These are phyloP conservation scores for Sicus ferrugineus DNA, from an alignment of 2,888 invertebrate genomes.

Conservation along the genomic window DNA sequence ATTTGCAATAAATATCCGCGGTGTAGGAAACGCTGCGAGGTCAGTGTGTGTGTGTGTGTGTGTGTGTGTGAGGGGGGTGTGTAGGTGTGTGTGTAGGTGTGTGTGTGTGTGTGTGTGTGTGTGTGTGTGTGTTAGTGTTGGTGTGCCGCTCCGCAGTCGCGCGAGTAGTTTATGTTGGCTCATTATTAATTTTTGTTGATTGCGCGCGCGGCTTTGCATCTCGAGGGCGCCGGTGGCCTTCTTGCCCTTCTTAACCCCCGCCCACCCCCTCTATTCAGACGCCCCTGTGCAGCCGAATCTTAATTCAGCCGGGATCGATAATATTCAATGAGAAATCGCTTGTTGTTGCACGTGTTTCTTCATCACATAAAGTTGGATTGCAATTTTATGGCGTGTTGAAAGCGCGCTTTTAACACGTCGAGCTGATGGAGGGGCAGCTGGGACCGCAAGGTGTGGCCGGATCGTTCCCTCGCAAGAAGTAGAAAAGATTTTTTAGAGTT, in stretches of 20 bases:
- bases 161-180: constrained; percentile 33
- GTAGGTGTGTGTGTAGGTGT: constrained; percentile 27
- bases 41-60: neutral
- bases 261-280: neutral
- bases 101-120: constrained; percentile 19
- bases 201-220: constrained; percentile 12
- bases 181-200: constrained; percentile 34
- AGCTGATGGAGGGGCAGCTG: neutral
- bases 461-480: neutral
- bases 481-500: neutral
- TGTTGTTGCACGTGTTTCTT: constrained; percentile 5
- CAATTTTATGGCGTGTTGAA: neutral
- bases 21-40: constrained; percentile 37
- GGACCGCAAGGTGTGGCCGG: too few relatives aligned
- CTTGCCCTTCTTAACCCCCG: neutral
- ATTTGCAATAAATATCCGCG: constrained; percentile 61
- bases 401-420: neutral
- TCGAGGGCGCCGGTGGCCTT: too few relatives aligned
- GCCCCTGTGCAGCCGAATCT: neutral
- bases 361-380: neutral
- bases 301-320: constrained; percentile 1
- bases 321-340: constrained; percentile 20
- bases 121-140: constrained; percentile 29
- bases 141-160: constrained; percentile 9
- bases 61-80: constrained; percentile 21